These are phyloP conservation scores for Zaprionus lineosus DNA, from an alignment of 2,888 invertebrate genomes.

Conservation along the genomic window DNA sequence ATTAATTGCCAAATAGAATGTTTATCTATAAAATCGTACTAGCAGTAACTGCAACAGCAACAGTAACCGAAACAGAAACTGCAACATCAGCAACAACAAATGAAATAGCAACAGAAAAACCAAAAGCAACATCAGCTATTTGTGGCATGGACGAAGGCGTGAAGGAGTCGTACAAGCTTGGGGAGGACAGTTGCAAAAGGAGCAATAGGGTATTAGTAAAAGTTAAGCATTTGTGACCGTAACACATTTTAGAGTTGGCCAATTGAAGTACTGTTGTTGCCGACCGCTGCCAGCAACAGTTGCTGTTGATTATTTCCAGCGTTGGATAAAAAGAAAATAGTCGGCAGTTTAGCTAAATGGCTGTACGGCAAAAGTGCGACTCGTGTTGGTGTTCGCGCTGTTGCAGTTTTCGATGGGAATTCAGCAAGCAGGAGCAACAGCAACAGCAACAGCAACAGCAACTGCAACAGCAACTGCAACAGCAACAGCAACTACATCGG, in stretches of 20 bases:
- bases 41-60: constrained; percentile 37
- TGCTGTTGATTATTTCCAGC: constrained; percentile 58
- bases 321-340: constrained; percentile 45
- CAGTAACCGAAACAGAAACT: constrained; percentile 29
- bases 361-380: constrained; percentile 45
- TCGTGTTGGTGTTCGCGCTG: constrained; percentile 16
- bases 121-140: constrained; percentile 32
- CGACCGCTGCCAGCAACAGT: constrained; percentile 42
- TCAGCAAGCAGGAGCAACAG: constrained; percentile 18
- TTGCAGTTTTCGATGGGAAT: constrained; percentile 20
- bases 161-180: constrained; percentile 39
- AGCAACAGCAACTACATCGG: constrained; percentile 36
- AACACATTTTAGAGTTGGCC: constrained; percentile 67
- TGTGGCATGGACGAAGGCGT: constrained; percentile 50
- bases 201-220: constrained; percentile 74
- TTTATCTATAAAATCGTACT: constrained; percentile 79
- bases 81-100: constrained; percentile 18
- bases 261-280: constrained; percentile 42
- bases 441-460: too few species aligned
- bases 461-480: constrained; percentile 36
- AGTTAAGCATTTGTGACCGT: constrained; percentile 79
- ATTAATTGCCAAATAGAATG: constrained; percentile 82
- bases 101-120: constrained; percentile 17
- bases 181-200: constrained; percentile 12
- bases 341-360: constrained; percentile 49